Conservation (phyloP, 2,113 vertebrate genomes). For the Colistium nudipinnis region DNA sequence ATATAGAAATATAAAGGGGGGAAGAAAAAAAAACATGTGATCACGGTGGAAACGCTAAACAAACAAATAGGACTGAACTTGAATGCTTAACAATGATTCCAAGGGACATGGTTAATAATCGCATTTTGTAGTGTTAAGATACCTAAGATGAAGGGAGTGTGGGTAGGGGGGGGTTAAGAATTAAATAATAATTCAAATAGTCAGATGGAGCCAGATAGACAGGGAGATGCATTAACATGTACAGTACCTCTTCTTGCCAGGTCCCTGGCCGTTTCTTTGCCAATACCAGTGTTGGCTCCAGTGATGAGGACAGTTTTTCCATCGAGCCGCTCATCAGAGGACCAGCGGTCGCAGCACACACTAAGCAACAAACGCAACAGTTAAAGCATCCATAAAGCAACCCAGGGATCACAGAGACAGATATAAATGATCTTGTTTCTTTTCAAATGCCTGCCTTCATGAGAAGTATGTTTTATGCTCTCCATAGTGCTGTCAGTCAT, state of each 20-base stretch:
- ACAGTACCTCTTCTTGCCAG: constrained; percentile 80
- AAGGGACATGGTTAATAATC: constrained; percentile 30
- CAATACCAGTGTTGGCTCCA: constrained; percentile 84
- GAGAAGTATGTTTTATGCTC: neutral
- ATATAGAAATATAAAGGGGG: too few relatives aligned
- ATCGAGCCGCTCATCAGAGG: constrained; percentile 77
- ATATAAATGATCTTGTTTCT: too few relatives aligned
- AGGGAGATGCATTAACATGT: neutral
- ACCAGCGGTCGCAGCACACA: constrained; percentile 74
- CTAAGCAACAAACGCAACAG: constrained; percentile 23
- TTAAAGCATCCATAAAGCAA: neutral
- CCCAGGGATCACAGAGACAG: neutral
- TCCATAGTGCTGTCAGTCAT: neutral
- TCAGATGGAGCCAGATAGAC: constrained; percentile 9
- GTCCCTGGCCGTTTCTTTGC: constrained; percentile 82
- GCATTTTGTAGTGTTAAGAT: constrained; percentile 26
- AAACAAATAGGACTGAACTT: neutral
- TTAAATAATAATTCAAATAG: too few relatives aligned
- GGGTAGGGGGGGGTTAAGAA: too few relatives aligned
- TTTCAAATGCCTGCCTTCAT: too few relatives aligned
- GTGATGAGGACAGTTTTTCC: constrained; percentile 82
- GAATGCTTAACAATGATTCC: constrained; percentile 29
- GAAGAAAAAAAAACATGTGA: neutral
- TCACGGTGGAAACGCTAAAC: neutral
- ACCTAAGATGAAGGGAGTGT: constrained; percentile 9